These are phyloP conservation scores for Chrysodeixis includens DNA, from an alignment of 2,888 invertebrate species.

Conservation along the genomic window DNA sequence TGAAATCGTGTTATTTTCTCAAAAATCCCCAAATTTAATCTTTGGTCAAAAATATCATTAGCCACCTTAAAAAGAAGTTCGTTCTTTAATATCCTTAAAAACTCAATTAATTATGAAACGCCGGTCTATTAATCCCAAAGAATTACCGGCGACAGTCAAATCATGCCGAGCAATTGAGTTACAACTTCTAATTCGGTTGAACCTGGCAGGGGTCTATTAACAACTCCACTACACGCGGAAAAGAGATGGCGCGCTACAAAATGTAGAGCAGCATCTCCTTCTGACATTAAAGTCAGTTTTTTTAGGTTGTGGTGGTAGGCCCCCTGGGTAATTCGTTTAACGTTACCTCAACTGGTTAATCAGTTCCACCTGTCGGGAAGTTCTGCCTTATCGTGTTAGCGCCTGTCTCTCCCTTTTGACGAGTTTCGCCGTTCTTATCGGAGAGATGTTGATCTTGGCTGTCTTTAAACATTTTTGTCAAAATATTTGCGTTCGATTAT, in stretches of 20 bases:
- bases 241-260: too few relatives aligned
- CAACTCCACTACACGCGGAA: too few relatives aligned
- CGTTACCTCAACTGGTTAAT: slow-evolving; percentile 7
- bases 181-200: slow-evolving; percentile 1
- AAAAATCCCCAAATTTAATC: too few relatives aligned
- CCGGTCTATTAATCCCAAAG: background rate
- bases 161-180: slow-evolving; percentile 2
- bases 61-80: background rate
- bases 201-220: background rate
- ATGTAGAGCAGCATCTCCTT: too few relatives aligned
- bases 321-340: background rate
- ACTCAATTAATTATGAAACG: slow-evolving; percentile 2
- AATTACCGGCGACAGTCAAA: background rate
- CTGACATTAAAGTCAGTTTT: too few relatives aligned
- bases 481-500: background rate
- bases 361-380: background rate
- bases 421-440: background rate
- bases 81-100: background rate
- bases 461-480: background rate
- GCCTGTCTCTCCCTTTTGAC: slow-evolving; percentile 8
- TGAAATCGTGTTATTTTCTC: too few relatives aligned
- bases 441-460: slow-evolving; percentile 2
- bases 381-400: slow-evolving; percentile 9
- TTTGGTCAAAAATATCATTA: background rate
- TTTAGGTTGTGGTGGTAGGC: too few relatives aligned